Base-by-base conservation (phyloP, 2,113 vertebrate species). In the Danionella cerebrum region DNA sequence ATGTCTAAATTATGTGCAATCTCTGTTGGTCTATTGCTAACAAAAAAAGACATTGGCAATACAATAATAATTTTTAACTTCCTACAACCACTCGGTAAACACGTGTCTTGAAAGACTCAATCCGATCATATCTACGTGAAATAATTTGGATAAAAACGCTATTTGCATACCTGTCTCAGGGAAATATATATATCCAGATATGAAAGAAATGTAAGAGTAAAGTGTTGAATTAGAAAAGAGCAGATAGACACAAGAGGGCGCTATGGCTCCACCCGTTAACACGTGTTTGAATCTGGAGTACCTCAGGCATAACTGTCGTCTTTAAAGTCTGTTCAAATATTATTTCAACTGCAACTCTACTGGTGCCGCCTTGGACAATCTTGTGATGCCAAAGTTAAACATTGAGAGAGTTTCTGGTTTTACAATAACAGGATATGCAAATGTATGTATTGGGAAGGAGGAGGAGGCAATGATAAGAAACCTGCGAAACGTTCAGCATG, bases 381-480 rank as follows among this genome's bases (percentile, higher is more conserved):
- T 35, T 35, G 47, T 52, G 45, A 44, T 47, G 21, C 58, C 58
- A 21, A 62, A 47, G 58, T 33, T 36, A 64, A 31, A 64, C 52
- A 57, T 33, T 35, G 53, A 64, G 44, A 10, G 44, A 48, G 58
- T 45, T 64, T 64, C 59, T 48, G 11, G 59, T 64, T 48, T 36
- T 64, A 48, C 59, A 64, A 64, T 44, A 35, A 47, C 59, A 64
- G 59, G 59, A 64, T 64, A 64, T 64, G 59, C 59, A 64, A 64
- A 64, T 64, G 14, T 24, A 10, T 11, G 31, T 41, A 48, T 35
- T 64, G 45, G 10, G 25, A 12, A 13, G 27, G 25, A 60, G 13
- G 41, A 18, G 8, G 36, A 12, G n/a, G 25, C 2, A 45, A 11
- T 29, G 16, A 27, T 27, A 44, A 16, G 25, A 14, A 24, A 29